Percentiles rank a stretch among this genome's conserved stretches.
phyloP scores from a whole-genome alignment of 2,113 vertebrate genomes.

The Phyllostomus hastatus region DNA sequence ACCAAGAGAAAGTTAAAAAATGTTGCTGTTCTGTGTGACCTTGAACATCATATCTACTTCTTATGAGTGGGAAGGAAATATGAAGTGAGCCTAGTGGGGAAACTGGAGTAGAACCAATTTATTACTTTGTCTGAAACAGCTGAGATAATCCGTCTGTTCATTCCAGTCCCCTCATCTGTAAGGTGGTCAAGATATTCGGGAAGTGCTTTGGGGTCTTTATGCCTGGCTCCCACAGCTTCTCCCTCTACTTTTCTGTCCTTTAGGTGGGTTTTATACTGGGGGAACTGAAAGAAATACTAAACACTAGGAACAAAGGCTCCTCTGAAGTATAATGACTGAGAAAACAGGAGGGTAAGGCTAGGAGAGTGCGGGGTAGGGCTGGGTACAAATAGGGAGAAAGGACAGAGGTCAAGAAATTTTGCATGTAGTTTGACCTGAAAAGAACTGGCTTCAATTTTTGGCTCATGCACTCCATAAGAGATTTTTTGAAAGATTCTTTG shows the following conservation, averaged over 20 bases:
- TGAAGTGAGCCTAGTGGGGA: background rate
- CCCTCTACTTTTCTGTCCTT: background rate
- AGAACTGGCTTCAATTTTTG: background rate
- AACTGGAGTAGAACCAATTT: background rate
- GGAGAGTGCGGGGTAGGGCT: too few relatives aligned
- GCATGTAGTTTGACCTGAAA: background rate
- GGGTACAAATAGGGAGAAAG: background rate
- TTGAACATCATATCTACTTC: background rate
- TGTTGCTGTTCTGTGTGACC: background rate
- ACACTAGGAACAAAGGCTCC: background rate
- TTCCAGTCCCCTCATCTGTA: background rate
- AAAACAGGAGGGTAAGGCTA: background rate
- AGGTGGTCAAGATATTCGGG: background rate
- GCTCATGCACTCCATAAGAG: background rate
- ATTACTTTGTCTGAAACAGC: background rate
- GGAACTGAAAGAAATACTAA: background rate
- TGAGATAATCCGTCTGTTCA: background rate
- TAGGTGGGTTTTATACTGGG: background rate
- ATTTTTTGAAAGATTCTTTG: background rate
- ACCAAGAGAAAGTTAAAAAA: conserved; percentile 14
- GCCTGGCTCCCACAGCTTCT: background rate
- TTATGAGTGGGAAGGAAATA: background rate
- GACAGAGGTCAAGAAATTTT: background rate
- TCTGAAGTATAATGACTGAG: background rate
- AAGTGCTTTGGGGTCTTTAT: background rate